These are phyloP conservation scores for Montifringilla adamsi DNA, from an alignment of 2,113 vertebrate species.

Conservation along the genomic window DNA sequence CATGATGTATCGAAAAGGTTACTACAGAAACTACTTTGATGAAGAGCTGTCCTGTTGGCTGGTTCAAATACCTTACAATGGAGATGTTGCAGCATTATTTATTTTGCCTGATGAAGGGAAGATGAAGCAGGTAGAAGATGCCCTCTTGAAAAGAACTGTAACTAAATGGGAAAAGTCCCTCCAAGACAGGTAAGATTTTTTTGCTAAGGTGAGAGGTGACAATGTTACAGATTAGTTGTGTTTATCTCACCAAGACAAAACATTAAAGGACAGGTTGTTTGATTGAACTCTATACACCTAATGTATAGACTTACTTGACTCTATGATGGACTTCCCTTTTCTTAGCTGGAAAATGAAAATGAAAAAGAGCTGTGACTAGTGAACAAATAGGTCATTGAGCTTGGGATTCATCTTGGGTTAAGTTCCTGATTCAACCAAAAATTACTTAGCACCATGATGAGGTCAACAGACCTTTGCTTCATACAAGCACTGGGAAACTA, in stretches of 20 bases:
- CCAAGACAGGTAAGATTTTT: constrained; percentile 40
- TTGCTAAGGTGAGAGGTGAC: neutral
- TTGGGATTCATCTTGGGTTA: neutral
- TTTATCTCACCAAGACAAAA: neutral
- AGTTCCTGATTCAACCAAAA: neutral
- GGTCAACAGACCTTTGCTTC: neutral
- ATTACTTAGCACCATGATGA: neutral
- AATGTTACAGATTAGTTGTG: neutral
- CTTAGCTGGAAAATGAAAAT: neutral
- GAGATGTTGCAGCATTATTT: constrained; percentile 48
- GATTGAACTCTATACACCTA: neutral
- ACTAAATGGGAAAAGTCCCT: constrained; percentile 52
- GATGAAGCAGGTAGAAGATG: constrained; percentile 58
- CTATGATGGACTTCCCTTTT: neutral
- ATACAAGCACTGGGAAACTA: neutral
- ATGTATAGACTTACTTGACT: neutral
- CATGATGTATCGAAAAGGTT: constrained; percentile 72
- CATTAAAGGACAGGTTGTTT: neutral
- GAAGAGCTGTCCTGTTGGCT: constrained; percentile 68
- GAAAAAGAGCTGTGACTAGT: neutral
- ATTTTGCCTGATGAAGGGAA: constrained; percentile 62
- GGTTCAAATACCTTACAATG: constrained; percentile 66
- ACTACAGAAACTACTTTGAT: constrained; percentile 74
- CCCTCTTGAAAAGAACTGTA: constrained; percentile 24
- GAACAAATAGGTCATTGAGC: neutral